phyloP scores from a whole-genome alignment of 2,797 vertebrate genomes.

The Alca torda region DNA sequence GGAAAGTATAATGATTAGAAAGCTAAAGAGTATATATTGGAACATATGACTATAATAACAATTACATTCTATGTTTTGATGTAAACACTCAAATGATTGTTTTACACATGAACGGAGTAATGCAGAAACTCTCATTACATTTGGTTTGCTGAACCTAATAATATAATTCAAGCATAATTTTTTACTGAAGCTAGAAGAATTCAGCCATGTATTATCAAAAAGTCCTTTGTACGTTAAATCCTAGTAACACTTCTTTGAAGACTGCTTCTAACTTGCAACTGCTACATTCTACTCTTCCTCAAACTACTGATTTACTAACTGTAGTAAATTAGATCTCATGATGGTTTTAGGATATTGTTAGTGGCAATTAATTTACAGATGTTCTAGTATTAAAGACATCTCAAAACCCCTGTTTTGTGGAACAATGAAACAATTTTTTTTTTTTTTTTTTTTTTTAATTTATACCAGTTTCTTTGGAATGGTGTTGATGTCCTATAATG shows the following conservation, averaged over 20 bases:
- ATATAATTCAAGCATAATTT: background rate
- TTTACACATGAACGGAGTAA: background rate
- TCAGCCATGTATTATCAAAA: background rate
- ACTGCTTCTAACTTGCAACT: background rate
- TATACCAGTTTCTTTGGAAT: background rate
- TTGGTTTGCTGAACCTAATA: background rate
- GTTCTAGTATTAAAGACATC: background rate
- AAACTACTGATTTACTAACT: background rate
- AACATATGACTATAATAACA: background rate
- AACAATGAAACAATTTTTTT: background rate
- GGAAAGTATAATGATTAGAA: background rate
- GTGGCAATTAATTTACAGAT: background rate
- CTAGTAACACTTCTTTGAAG: background rate
- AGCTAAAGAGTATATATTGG: background rate
- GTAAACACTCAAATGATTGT: background rate
- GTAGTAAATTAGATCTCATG: background rate
- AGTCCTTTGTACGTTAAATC: rapidly evolving
- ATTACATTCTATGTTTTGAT: background rate
- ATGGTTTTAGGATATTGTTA: background rate
- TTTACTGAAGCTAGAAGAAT: background rate
- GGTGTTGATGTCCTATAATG: background rate
- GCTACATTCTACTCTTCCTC: background rate
- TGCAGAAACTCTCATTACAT: background rate
- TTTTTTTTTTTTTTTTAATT: background rate
- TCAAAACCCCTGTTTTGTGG: background rate